Evolutionary conservation across 1,140 invertebrate species (phyloP), one percentile per base, ranked within the genome.

Genomic region (Stegodyphus mimosarum): DNA sequence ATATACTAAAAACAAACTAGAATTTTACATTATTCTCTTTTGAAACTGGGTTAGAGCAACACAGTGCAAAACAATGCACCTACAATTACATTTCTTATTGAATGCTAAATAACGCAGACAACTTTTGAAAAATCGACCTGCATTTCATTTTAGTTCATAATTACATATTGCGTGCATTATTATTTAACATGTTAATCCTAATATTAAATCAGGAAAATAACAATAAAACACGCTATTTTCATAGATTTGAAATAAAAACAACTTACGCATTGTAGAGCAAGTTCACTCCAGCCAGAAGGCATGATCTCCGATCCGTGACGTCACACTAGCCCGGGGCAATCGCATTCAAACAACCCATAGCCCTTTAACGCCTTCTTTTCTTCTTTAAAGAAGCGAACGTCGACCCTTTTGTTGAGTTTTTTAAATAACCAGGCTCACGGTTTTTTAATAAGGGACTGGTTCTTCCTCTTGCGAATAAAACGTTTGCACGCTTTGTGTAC

Each of bases 261-360:
- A 83, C 81, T 83, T 83, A 83, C 83, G 49, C 83, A 77, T 76
- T 53, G 66, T 51, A 85, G 67, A 69, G 74, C 83, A 64, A 85
- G 74, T 63, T 85, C 73, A 48, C 83, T 85, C 83, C 83, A 77
- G 7, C 64, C 67, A 71, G 66, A 77, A 60, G 83, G 83, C 83
- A 85, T 77, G 66, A 33, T 74, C 17, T 49, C 55, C 15, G 15
- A 60, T 60, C 55, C 48, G 81, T 83, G 72, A 83, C 81, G 72
- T 75, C 73, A 83, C 71, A 18, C 13, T 55, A 66, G 11, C 64
- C 72, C 5, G 50, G 66, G 51, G 73, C 63, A 83, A 55, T 83
- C 11, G 15, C 55, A 10, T 60, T 60, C 55, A 60, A 60, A 60
- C 52, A 60, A 83, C 50, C 79, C 77, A 70, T 70, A 52, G 66